Percentiles rank a stretch among this genome's conserved stretches.
These are phyloP conservation scores for Beroe forskalii DNA, from an alignment of 37 sponge, comb jelly and placozoan species.

Conservation along the genomic window DNA sequence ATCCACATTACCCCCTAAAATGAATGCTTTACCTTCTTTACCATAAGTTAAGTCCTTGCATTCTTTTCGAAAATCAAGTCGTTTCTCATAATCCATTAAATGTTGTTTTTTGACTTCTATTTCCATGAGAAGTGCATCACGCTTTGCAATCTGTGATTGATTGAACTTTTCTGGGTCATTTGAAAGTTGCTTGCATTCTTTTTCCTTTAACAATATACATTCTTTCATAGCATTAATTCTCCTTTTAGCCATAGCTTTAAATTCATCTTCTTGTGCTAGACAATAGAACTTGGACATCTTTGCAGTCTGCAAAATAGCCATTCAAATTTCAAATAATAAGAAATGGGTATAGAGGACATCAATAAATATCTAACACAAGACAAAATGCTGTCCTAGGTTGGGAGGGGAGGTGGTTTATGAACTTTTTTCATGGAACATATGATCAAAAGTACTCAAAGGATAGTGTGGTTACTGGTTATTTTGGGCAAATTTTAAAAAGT, in stretches of 20 bases:
- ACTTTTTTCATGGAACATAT: no score
- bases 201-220: not conserved
- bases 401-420: no score
- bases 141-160: constrained; percentile 10
- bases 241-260: constrained; percentile 6
- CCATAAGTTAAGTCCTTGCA: not conserved
- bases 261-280: not conserved
- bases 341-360: no score
- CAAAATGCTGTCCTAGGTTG: no score
- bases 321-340: no score
- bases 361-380: no score
- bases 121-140: constrained; percentile 54
- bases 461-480: no score
- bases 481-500: no score
- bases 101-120: constrained; percentile 19
- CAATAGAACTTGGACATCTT: not conserved
- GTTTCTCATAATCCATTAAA: not conserved
- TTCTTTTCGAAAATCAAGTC: not conserved
- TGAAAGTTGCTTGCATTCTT: not conserved
- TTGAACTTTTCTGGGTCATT: not conserved
- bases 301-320: constrained; percentile 2
- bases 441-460: no score
- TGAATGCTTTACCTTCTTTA: not conserved
- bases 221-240: constrained; percentile 13
- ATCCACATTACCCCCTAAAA: not conserved